Evolutionary conservation across 2,113 vertebrate genomes (phyloP), one percentile per base, ranked within the genome.

Genomic region (Mesitornis unicolor): DNA sequence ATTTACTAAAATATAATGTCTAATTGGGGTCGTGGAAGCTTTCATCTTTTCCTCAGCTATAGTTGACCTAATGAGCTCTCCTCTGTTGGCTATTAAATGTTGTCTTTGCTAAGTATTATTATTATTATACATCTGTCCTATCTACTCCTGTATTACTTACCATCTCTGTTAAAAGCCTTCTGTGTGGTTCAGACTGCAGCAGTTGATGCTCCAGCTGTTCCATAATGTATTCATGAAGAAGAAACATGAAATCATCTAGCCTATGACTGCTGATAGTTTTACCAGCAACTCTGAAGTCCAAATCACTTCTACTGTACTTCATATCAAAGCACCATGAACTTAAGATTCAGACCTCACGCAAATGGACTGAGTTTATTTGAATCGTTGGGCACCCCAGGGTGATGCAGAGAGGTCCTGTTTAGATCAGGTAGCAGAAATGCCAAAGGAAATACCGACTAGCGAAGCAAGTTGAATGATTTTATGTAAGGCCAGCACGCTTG

Each of bases 401-500:
- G 83, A 79, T 89, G 67, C 82, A 73, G 36, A 56, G 64, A 75
- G 71, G 40, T 69, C 45, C 94, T 94, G 75, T 96, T 89, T 90
- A 85, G 91, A 93, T 95, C 69, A 94, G 94, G 91, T 56, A 43
- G 83, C 91, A 93, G 90, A 71, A 97, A 87, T 92, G 94, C 86
- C 91, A 85, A 91, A 89, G 92, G 73, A 95, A 94, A 87, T 67
- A 89, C 24, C 19, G 16, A 68, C 29, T 76, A 75, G 90, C 73
- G 78, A 74, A 45, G 65, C 65, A 64, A 47, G 73, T 20, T 51
- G 93, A 82, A 88, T 82, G 95, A 56, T 94, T 98, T 95, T 98
- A 96, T 94, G 83, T 97, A 97, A 98, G 76, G 93, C 92, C 82
- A 91, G 38, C 84, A 92, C 0, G 48, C 80, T 67, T 95, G 96